A percentile compares a stretch with the other conserved stretches of the same genome.
Conservation (phyloP, 2,113 vertebrate species). For the Antechinus flavipes region DNA sequence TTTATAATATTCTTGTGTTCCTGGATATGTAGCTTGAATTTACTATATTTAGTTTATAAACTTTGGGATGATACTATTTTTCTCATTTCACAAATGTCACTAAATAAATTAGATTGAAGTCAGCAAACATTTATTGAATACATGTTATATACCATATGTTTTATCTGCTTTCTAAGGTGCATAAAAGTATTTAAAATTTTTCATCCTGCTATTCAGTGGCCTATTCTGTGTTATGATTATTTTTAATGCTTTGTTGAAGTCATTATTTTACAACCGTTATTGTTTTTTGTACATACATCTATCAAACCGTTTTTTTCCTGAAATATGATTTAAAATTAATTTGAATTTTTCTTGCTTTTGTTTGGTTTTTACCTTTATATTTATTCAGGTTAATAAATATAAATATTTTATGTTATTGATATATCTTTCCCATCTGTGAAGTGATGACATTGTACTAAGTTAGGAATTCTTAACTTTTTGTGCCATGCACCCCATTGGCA, state of each 20-base stretch:
- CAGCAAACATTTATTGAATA: not conserved
- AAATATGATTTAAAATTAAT: not conserved
- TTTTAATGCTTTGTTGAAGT: not conserved
- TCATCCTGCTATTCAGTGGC: not conserved
- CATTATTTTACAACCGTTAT: not conserved
- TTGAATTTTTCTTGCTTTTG: not conserved
- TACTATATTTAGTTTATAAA: not conserved
- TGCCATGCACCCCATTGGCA: not conserved
- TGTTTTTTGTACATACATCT: not conserved
- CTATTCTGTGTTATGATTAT: not conserved
- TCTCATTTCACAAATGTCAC: not conserved
- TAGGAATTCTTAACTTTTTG: too few species aligned
- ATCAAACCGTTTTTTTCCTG: not conserved
- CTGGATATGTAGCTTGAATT: not conserved
- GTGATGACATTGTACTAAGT: not conserved
- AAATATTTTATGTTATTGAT: not conserved
- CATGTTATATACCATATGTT: constrained; percentile 26
- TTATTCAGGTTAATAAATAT: not conserved
- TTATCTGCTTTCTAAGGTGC: constrained; percentile 35
- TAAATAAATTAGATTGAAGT: not conserved
- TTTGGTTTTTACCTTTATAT: not conserved
- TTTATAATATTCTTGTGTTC: not conserved
- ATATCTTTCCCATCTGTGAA: not conserved
- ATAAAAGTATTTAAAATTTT: constrained; percentile 36
- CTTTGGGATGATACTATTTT: not conserved